Conservation (phyloP, 2,888 invertebrate genomes). For the Rosalia funebris region DNA sequence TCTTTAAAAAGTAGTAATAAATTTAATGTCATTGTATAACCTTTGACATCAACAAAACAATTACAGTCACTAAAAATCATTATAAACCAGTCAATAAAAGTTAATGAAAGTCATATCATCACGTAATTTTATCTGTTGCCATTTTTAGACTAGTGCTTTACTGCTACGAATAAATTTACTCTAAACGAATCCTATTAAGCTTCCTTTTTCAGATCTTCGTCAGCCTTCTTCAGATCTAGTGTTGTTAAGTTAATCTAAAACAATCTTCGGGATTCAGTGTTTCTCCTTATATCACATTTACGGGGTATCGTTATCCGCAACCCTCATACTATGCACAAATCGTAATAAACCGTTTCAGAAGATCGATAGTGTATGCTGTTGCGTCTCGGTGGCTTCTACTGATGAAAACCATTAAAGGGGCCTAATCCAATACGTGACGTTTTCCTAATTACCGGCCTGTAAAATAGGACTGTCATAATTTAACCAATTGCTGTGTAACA, state of each 20-base stretch:
- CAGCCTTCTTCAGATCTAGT: too few relatives aligned
- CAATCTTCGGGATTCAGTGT: background rate
- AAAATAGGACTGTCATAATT: constrained; percentile 7
- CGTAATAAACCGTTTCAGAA: background rate
- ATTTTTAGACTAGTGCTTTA: too few relatives aligned
- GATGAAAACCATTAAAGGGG: constrained; percentile 9
- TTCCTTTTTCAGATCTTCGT: too few relatives aligned
- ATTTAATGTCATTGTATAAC: too few relatives aligned
- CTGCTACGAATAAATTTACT: too few relatives aligned
- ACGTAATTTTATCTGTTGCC: too few relatives aligned
- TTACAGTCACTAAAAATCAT: too few relatives aligned
- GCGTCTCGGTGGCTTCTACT: constrained; percentile 4
- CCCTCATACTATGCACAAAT: constrained; percentile 13
- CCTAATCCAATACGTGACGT: constrained; percentile 19
- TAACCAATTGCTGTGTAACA: background rate
- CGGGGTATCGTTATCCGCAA: background rate
- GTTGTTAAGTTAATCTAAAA: constrained; percentile 3
- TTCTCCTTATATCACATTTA: constrained; percentile 3
- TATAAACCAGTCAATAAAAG: too few relatives aligned
- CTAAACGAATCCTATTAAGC: too few relatives aligned
- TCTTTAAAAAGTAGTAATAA: too few relatives aligned
- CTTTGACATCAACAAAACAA: too few relatives aligned
- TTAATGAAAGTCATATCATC: too few relatives aligned
- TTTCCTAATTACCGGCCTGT: constrained; percentile 15
- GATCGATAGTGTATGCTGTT: constrained; percentile 17